These are phyloP conservation scores for Brachyopa scutellaris DNA, from an alignment of 2,888 invertebrate species.

Conservation along the genomic window DNA sequence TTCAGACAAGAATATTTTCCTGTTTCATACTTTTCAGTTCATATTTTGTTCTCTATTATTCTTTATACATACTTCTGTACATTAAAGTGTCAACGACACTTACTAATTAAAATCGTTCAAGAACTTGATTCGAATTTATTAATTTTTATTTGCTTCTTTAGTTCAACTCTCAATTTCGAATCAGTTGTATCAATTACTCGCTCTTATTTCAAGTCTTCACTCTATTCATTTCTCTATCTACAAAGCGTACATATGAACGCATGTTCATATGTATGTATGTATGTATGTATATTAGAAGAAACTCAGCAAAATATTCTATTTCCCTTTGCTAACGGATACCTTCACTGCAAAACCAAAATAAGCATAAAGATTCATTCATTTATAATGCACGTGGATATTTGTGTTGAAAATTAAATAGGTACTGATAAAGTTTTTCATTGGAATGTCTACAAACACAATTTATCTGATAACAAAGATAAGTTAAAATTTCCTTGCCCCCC, in stretches of 20 bases:
- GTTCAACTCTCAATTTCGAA: conserved; percentile 28
- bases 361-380: conserved; percentile 1
- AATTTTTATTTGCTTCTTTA: background rate
- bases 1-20: too few relatives aligned
- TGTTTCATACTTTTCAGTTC: too few relatives aligned
- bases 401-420: background rate
- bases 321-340: background rate
- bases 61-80: too few relatives aligned
- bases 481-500: conserved; percentile 8
- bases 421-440: conserved; percentile 30
- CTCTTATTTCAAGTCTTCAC: conserved; percentile 11
- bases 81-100: too few relatives aligned
- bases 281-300: background rate
- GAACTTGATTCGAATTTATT: background rate
- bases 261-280: too few relatives aligned
- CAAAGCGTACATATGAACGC: too few relatives aligned
- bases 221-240: background rate
- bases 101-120: background rate
- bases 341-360: conserved; percentile 5
- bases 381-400: background rate
- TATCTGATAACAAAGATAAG: conserved; percentile 63
- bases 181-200: conserved; percentile 27
- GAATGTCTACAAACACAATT: conserved; percentile 40
- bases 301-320: conserved; percentile 9
- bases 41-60: too few relatives aligned